phyloP scores from a whole-genome alignment of 2,113 vertebrate species.

The Sapayoa aenigma region DNA sequence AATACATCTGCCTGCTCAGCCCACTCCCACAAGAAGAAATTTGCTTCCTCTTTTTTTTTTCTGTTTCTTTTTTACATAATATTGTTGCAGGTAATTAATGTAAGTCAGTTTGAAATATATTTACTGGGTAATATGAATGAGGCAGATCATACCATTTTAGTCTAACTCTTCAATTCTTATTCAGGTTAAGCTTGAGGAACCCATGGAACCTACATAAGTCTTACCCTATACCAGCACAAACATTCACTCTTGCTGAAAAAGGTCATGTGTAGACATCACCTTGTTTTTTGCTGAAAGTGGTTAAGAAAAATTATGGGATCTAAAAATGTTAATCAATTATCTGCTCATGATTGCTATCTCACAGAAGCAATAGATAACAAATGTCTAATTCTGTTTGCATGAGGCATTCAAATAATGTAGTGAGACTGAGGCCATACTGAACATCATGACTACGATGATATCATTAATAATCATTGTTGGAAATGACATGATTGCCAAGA shows the following conservation, averaged over 20 bases:
- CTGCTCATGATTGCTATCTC: constrained; percentile 65
- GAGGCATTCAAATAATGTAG: constrained; percentile 17
- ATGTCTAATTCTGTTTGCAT: constrained; percentile 25
- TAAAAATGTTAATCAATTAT: constrained; percentile 60
- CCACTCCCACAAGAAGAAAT: not conserved
- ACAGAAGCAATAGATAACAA: constrained; percentile 52
- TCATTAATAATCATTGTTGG: not conserved
- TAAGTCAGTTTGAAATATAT: not conserved
- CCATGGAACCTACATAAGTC: not conserved
- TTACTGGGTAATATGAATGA: not conserved
- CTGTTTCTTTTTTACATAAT: not conserved
- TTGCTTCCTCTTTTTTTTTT: not conserved
- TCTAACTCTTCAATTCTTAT: not conserved
- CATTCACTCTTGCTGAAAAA: not conserved
- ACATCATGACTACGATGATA: not conserved
- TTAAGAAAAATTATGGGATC: constrained; percentile 4
- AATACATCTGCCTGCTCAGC: not conserved
- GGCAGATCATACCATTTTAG: not conserved
- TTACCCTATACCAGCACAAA: not conserved
- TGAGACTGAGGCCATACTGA: not conserved
- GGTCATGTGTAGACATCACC: not conserved
- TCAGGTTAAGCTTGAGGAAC: not conserved
- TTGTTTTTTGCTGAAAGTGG: not conserved
- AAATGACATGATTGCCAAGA: not conserved
- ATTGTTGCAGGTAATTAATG: not conserved